Base-by-base conservation (phyloP, 2,113 vertebrate genomes). In the Maccullochella peelii region DNA sequence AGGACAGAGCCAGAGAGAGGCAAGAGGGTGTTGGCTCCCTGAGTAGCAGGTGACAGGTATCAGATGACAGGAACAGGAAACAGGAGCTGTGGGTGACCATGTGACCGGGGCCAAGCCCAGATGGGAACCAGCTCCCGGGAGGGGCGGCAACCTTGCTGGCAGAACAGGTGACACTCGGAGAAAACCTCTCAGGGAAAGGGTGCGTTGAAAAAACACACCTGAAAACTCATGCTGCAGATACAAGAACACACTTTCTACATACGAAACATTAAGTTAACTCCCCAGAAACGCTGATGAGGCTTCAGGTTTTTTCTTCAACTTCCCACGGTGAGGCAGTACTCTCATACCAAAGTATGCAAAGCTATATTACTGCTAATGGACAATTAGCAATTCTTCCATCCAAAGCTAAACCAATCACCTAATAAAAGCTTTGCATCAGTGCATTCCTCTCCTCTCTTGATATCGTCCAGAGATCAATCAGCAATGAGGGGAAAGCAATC, bases 31-130 rank as follows among this genome's bases (percentile, higher is more conserved):
- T 86, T 67, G 73, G 79, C 72, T 73, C 67, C n/a, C 12, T 38
- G 67, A 70, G 15, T 16, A 87, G 79, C 92, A 92, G 88, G 90
- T 91, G 91, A 90, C 82, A 74, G 83, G 89, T 91, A 84, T 93
- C 89, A 69, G 84, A 67, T 93, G 86, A 58, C 86, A 72, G 76
- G 77, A 86, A 90, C n/a, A 77, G 89, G 89, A 91, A 90, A 89
- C 59, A 27, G 81, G 83, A 90, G 90, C 69, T 49, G 47, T 44
- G 44, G 30, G 50, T 11, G 10, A 65, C 73, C 89, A 85, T 5
- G 68, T 91, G 89, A 90, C 77, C n/a, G 5, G 11, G 58, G 58
- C 79, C 82, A 59, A 58, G 47, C 75, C 69, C 86, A 88, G 69
- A 63, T 90, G 88, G 86, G 79, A 89, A 65, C 63, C 49, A 10